These are phyloP conservation scores for Geotrypetes seraphini DNA, from an alignment of 2,797 vertebrate species.

Conservation along the genomic window DNA sequence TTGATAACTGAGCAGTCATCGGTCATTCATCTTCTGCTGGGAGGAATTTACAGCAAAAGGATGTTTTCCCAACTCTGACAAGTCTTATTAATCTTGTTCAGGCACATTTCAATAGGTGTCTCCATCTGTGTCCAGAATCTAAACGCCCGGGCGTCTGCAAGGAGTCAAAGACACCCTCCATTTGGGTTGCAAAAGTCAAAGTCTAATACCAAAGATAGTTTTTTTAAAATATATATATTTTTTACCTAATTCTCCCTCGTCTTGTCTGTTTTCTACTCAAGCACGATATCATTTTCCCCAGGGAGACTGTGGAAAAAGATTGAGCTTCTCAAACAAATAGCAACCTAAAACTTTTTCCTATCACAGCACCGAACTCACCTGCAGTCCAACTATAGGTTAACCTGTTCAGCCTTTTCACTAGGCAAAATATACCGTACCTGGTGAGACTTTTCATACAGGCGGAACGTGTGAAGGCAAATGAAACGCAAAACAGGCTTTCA, in stretches of 20 bases:
- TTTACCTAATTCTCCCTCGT: slow-evolving; percentile 56
- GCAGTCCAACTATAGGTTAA: fast-evolving
- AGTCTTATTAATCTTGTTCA: slow-evolving; percentile 79
- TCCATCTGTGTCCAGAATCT: slow-evolving; percentile 70
- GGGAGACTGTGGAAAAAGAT: slow-evolving; percentile 33
- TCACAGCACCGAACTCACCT: background rate
- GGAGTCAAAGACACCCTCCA: slow-evolving; percentile 57
- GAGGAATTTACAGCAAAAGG: slow-evolving; percentile 73
- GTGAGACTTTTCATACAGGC: no score
- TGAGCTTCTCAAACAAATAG: slow-evolving; percentile 35
- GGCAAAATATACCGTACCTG: background rate
- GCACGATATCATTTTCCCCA: slow-evolving; percentile 35
- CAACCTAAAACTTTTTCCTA: slow-evolving; percentile 13
- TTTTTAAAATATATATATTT: slow-evolving; percentile 52
- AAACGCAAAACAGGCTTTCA: no score
- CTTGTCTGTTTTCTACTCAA: slow-evolving; percentile 46
- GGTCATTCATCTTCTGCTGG: slow-evolving; percentile 74
- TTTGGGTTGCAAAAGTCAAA: slow-evolving; percentile 51
- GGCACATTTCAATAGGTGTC: slow-evolving; percentile 79
- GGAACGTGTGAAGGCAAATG: no score
- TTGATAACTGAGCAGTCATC: slow-evolving; percentile 72
- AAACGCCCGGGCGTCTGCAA: slow-evolving; percentile 53
- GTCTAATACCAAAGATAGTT: slow-evolving; percentile 48
- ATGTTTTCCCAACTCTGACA: slow-evolving; percentile 72
- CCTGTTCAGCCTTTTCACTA: background rate